These are phyloP conservation scores for Melanostoma mellinum DNA, from an alignment of 2,888 invertebrate species.

Conservation along the genomic window DNA sequence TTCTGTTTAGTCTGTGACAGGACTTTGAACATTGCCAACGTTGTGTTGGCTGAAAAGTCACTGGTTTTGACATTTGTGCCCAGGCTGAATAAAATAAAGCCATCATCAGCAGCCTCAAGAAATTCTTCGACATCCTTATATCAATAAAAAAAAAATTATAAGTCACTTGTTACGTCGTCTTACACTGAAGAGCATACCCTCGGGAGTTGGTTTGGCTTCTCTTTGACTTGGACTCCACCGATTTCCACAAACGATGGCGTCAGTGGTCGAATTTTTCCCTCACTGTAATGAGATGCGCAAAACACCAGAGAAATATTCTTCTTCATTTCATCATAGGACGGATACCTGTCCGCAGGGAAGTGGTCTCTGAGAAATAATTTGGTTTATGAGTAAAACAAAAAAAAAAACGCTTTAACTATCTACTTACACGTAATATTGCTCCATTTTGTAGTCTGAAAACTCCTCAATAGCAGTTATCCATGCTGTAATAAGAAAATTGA, in stretches of 20 bases:
- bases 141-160: background rate
- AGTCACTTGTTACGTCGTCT: no score
- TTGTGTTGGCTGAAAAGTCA: conserved; percentile 82
- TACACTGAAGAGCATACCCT: conserved; percentile 51
- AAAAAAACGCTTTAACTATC: background rate
- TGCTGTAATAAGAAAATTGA: conserved; percentile 72
- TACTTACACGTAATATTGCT: conserved; percentile 56
- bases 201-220: conserved; percentile 73
- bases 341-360: conserved; percentile 75
- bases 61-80: conserved; percentile 77
- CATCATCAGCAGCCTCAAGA: conserved; percentile 78
- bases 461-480: background rate
- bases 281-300: conserved; percentile 77
- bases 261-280: conserved; percentile 77
- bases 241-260: conserved; percentile 79
- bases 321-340: conserved; percentile 74
- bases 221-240: conserved; percentile 80
- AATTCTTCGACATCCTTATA: conserved; percentile 75
- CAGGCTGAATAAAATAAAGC: conserved; percentile 78
- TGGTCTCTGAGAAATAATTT: conserved; percentile 59
- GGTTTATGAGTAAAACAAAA: background rate
- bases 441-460: conserved; percentile 48
- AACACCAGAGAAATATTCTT: conserved; percentile 77
- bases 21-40: conserved; percentile 83
- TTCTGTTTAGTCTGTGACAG: conserved; percentile 84